Conservation (phyloP, 1,140 invertebrate species). For the Brachionus asplanchnoidis region DNA sequence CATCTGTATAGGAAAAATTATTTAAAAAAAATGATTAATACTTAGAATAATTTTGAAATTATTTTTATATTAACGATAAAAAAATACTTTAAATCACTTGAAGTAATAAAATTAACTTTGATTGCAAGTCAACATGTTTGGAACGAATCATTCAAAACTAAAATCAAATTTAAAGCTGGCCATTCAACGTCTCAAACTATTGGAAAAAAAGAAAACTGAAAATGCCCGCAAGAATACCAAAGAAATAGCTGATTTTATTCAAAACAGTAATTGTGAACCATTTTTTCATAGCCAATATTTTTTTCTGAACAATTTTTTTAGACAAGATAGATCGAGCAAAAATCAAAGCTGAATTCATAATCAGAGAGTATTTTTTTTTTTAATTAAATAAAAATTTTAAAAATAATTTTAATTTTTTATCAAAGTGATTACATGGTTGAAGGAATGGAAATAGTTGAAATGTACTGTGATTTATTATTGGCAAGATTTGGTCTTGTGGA, state of each 20-base stretch:
- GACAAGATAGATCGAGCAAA: conserved; percentile 82
- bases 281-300: not conserved
- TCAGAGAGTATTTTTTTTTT: conserved; percentile 66
- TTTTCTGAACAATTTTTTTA: conserved; percentile 61
- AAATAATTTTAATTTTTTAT: not conserved
- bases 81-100: not conserved
- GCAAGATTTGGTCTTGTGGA: conserved; percentile 93
- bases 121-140: not conserved
- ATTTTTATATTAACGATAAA: not conserved
- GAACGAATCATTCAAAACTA: conserved; percentile 80
- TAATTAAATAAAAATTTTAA: not conserved
- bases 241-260: conserved; percentile 40
- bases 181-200: conserved; percentile 83
- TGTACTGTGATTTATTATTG: conserved; percentile 94
- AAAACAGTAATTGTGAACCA: conserved; percentile 25
- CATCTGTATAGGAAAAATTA: not conserved
- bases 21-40: not conserved
- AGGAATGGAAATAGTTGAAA: conserved; percentile 96
- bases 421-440: conserved; percentile 87
- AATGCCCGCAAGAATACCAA: conserved; percentile 37
- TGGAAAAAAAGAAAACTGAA: conserved; percentile 88
- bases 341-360: conserved; percentile 95
- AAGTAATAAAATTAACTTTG: not conserved
- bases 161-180: conserved; percentile 89
- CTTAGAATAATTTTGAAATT: not conserved